Base-by-base conservation (phyloP, 1,140 invertebrate genomes). In the Pogonus chalceus region DNA sequence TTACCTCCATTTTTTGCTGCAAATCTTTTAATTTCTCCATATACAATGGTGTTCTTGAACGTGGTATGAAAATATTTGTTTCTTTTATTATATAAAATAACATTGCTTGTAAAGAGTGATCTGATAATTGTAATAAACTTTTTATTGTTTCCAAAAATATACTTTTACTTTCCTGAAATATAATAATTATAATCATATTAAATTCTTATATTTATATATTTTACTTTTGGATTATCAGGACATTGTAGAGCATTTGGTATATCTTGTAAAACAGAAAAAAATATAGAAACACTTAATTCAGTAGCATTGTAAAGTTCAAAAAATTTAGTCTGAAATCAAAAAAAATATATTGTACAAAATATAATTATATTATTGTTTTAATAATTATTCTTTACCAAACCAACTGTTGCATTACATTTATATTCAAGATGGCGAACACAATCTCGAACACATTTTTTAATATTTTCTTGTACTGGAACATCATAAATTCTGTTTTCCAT, bases 401-500 rank as follows among this genome's bases (percentile, higher is more conserved):
- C 18, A 1, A 58, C 43, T 1, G 54, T 54, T 2, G 65, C 58
- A 3, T 58, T 60, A 56, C 65, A 68, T 4, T 58, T 65, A 26
- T 59, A 51, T 35, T 66, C 39, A 4, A 77, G 56, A 51, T 72
- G 57, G 0, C 56, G 53, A 10, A 64, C 61, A 12, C 76, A 72
- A 55, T 70, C 71, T 26, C 35, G 52, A 24, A 79, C 63, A 7
- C 68, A 62, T 2, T 64, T 53, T 58, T 66, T 69, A 2, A 83
- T 72, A 49, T 80, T 72, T n/a, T 58, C 39, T 26, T 74, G 54
- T 2, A 78, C 69, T 1, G 65, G 58, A 9, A 66, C 63, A 1
- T 70, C 35, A 0, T 77, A 58, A n/a, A 68, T 65, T 37, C 72
- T 60, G 9, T 67, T 71, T 4, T 74, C 72, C 58, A 78, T 72